These are phyloP conservation scores for Spilosoma lubricipeda DNA, from an alignment of 2,888 invertebrate genomes.

Conservation along the genomic window DNA sequence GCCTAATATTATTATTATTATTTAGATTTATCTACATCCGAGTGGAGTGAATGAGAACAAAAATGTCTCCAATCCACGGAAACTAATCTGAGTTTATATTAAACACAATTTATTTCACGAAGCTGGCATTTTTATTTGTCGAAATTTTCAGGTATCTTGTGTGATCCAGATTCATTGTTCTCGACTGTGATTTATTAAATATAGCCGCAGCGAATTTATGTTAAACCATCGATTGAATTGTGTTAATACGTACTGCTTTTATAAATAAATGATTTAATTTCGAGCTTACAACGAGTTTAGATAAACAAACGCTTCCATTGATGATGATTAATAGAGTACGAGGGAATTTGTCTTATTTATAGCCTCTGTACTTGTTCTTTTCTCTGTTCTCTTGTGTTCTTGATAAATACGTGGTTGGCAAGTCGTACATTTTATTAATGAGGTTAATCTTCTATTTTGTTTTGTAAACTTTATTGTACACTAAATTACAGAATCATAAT, in stretches of 20 bases:
- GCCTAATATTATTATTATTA: too few species aligned
- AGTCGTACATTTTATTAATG: neutral
- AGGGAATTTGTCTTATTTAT: neutral
- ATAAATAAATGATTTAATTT: constrained; percentile 2
- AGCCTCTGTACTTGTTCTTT: neutral
- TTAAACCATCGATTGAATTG: constrained; percentile 12
- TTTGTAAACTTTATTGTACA: neutral
- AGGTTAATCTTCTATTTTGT: neutral
- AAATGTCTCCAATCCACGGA: neutral
- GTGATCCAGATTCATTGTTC: neutral
- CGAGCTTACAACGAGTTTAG: constrained; percentile 9
- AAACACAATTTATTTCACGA: neutral
- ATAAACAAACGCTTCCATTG: constrained; percentile 13
- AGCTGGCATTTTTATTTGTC: neutral
- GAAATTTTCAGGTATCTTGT: neutral
- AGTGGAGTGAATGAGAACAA: neutral
- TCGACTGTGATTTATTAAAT: constrained; percentile 27
- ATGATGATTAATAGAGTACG: constrained; percentile 17
- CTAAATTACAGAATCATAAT: neutral
- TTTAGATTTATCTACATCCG: neutral
- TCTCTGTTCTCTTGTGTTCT: neutral
- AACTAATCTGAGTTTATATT: neutral
- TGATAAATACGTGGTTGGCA: neutral
- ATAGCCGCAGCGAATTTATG: constrained; percentile 21
- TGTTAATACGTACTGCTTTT: constrained; percentile 7